Evolutionary conservation across 2,797 vertebrate species (phyloP).

Genomic region (Sitta carolinensis): DNA sequence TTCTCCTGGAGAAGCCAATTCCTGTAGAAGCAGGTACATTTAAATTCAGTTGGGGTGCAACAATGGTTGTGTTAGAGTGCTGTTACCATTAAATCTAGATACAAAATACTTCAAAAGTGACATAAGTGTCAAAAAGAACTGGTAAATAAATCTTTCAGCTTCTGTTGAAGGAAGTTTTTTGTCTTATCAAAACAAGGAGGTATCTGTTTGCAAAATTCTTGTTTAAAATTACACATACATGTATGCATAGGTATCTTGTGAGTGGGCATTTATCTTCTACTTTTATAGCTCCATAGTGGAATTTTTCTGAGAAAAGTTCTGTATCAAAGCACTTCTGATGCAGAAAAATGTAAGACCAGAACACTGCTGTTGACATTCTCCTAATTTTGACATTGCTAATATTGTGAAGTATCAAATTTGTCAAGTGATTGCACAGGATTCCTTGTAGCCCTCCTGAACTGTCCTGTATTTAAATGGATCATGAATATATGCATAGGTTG

Average conservation of each 20-base stretch:
- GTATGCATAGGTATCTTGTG: background rate
- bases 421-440: background rate
- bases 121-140: rapidly evolving
- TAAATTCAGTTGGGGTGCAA: background rate
- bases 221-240: background rate
- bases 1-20: conserved; percentile 89
- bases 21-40: conserved; percentile 84
- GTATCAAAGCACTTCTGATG: background rate
- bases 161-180: background rate
- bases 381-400: background rate
- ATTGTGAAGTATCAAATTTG: background rate
- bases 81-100: background rate
- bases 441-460: background rate
- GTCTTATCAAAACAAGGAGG: background rate
- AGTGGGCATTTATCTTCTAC: background rate
- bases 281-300: background rate
- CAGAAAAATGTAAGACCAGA: background rate
- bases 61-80: background rate
- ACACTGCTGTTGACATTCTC: background rate
- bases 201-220: background rate
- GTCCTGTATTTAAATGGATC: background rate
- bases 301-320: background rate
- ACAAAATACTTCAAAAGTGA: background rate
- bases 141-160: background rate
- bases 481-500: background rate